Base-by-base conservation (phyloP, 2,113 vertebrate genomes). In the Prochilodus magdalenae region DNA sequence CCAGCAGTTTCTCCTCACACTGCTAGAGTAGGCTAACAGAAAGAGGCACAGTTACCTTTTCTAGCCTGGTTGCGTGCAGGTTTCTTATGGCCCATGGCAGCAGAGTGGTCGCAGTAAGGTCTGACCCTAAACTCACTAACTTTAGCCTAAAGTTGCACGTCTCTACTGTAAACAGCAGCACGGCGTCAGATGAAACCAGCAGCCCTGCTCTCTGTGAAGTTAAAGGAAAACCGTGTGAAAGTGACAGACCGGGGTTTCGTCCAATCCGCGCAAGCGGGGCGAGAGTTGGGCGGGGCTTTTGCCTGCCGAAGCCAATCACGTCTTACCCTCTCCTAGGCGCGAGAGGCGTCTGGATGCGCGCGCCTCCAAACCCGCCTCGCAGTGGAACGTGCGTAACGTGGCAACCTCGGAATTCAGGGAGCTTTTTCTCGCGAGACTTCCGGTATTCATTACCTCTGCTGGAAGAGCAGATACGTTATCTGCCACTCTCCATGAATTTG, bases 11-110 rank as follows among this genome's bases (percentile, higher is more conserved):
- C 13, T 49, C 44, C 5, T 16, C 2, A 51, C 49, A 44, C 40
- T 3, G 33, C 6, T 44, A 7, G 8, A 1, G 14, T 12, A 51
- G 49, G 49, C 16, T 16, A 14, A 51, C 49, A 51, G 49, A 55
- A 53, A 59, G 24, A 29, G 3, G 7, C 0, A 24, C 7, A 18
- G 51, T 85, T 85, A 87, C 86, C 86, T 85, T 85, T 87, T 57
- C 15, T 83, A 22, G 73, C 11, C 44, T 83, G 86, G 51, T 26
- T 80, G 72, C 86, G 86, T 33, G 44, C 66, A 33, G 60, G 57
- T 77, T 87, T 87, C 53, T 74, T 87, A 18, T 85, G 83, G 15
- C 72, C 83, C 86, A 87, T 87, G 24, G 5, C 47, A 16, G n/a
- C n/a, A 44, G 15, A 36, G 24, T 30, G 3, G 33, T n/a, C 53